These are phyloP conservation scores for Athrips mouffetella DNA, from an alignment of 2,888 invertebrate species.

Conservation along the genomic window DNA sequence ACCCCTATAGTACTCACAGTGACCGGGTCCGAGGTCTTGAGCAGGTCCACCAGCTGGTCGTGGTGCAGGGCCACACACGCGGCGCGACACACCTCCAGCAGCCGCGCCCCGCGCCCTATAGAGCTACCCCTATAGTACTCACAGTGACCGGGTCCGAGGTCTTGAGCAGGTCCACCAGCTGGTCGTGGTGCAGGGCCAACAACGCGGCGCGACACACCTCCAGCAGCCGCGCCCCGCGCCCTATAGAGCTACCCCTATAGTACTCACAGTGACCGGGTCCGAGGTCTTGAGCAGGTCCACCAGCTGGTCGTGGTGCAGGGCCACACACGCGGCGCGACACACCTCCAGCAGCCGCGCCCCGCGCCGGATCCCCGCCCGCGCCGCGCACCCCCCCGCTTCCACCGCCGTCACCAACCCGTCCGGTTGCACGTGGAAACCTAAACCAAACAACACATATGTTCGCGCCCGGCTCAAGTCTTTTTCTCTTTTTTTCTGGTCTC, in stretches of 20 bases:
- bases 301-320: slow-evolving; percentile 94
- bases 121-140: too few relatives aligned
- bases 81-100: too few relatives aligned
- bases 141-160: slow-evolving; percentile 92
- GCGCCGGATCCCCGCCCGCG: slow-evolving; percentile 91
- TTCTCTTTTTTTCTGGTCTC: too few relatives aligned
- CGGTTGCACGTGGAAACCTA: slow-evolving; percentile 92
- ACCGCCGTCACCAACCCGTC: slow-evolving; percentile 97
- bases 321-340: slow-evolving; percentile 92
- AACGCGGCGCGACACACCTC: slow-evolving; percentile 94
- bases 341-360: slow-evolving; percentile 95
- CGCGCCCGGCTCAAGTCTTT: neutral
- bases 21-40: slow-evolving; percentile 93
- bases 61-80: slow-evolving; percentile 93
- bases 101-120: too few relatives aligned
- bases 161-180: slow-evolving; percentile 94
- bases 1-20: too few relatives aligned
- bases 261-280: slow-evolving; percentile 86
- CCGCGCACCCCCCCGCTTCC: slow-evolving; percentile 82
- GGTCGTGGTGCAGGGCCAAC: slow-evolving; percentile 92
- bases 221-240: too few relatives aligned
- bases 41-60: slow-evolving; percentile 94
- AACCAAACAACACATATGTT: neutral
- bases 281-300: slow-evolving; percentile 94
- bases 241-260: too few relatives aligned